Conservation (phyloP, 2,797 vertebrate species). For the Tragopan temminckii region DNA sequence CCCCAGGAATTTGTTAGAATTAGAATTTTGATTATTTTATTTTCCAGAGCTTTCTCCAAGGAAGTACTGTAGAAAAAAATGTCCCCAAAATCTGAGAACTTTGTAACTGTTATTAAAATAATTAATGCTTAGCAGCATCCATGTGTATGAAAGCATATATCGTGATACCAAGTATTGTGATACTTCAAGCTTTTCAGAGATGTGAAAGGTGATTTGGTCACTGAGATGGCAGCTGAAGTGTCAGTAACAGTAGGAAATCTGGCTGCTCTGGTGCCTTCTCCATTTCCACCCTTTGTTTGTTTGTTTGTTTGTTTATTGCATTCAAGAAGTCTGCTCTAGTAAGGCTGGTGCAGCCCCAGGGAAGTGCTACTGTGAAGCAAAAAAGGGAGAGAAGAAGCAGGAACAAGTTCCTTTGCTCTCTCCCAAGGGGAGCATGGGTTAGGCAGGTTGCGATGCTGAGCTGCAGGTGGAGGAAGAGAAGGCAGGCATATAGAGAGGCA, state of each 20-base stretch:
- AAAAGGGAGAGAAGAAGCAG: neutral
- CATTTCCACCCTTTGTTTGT: neutral
- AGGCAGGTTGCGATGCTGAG: too few relatives aligned
- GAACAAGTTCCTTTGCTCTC: too few relatives aligned
- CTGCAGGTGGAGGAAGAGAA: neutral
- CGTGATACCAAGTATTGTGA: rapidly evolving
- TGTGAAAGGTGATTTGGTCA: neutral
- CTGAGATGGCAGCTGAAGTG: neutral
- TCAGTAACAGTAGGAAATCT: neutral
- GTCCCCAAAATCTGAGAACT: neutral
- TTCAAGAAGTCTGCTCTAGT: neutral
- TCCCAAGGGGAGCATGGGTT: too few relatives aligned
- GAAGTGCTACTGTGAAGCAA: neutral
- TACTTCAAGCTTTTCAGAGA: neutral
- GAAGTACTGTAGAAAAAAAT: neutral
- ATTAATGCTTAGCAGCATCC: neutral
- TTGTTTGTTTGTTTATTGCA: rapidly evolving
- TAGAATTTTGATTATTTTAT: neutral
- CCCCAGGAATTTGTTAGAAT: neutral
- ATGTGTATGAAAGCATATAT: neutral
- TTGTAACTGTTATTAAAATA: neutral
- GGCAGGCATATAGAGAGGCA: neutral
- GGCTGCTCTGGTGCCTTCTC: neutral
- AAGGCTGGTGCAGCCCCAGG: neutral
- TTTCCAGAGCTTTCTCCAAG: neutral